Conservation (phyloP, 2,888 invertebrate species). For the Rhingia rostrata region DNA sequence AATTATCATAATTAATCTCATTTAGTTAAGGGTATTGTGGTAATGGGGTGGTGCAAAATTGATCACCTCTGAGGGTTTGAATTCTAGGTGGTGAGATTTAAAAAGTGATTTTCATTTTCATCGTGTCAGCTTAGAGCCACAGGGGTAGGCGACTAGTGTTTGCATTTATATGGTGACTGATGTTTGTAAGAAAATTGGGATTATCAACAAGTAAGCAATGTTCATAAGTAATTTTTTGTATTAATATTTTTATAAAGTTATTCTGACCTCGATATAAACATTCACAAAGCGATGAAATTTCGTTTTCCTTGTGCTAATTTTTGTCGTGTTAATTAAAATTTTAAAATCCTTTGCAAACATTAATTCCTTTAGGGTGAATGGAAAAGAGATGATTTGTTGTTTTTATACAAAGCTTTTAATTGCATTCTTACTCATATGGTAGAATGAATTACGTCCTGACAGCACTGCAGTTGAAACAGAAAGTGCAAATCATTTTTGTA, state of each 20-base stretch:
- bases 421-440: conserved; percentile 12
- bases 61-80: conserved; percentile 38
- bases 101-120: conserved; percentile 23
- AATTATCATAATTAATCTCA: conserved; percentile 72
- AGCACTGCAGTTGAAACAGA: no score
- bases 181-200: no score
- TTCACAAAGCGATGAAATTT: background rate
- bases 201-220: no score
- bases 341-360: conserved; percentile 11
- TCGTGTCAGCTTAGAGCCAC: background rate
- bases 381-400: conserved; percentile 10
- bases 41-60: conserved; percentile 53
- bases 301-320: background rate
- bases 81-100: conserved; percentile 11
- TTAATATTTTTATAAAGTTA: no score
- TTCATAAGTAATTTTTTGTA: no score
- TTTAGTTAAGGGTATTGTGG: conserved; percentile 53
- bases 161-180: background rate
- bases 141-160: background rate
- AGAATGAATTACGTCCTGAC: background rate
- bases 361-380: conserved; percentile 4
- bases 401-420: conserved; percentile 4
- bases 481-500: no score
- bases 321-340: conserved; percentile 37
- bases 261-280: background rate